Base-by-base conservation (phyloP, 2,113 vertebrate species). In the Colius striatus region DNA sequence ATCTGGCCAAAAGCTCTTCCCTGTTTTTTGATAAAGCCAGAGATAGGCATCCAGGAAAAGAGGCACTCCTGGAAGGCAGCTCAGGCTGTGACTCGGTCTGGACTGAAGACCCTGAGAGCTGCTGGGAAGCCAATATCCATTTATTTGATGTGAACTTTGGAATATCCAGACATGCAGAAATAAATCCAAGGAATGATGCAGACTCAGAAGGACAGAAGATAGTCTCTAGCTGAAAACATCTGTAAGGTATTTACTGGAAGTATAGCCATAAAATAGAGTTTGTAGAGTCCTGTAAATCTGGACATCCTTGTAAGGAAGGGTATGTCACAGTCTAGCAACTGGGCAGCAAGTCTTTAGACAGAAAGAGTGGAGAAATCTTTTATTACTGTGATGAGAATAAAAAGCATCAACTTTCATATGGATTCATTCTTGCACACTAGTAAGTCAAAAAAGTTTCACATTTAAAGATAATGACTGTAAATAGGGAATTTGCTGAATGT, bases 51-150 rank as follows among this genome's bases (percentile, higher is more conserved):
- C 20, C 13, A 9, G 27, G 74, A 53, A 88, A 76, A 17, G 13
- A 74, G 22, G 12, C 18, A 36, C 6, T 66, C 13, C 29, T 22
- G 45, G 45, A 73, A 34, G 27, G 32, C 34, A 63, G 71, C 58
- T 82, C 85, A 91, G 75, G 20, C 6, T 0, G 0, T 23, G 54
- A 10, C 57, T 92, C 0, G 0, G 3, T 50, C 58, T 65, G 47
- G 25, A 54, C 67, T 73, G 55, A 92, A 54, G 71, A 73, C 32
- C 38, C 1, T 2, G 51, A 62, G 26, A 30, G 29, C 50, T 54
- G 50, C 0, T 0, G 60, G 79, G 63, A 68, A 68, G 14, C 17
- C 45, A 45, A 47, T 61, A 45, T 68, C 6, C 6, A 50, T 63
- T 87, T 84, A 3, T 61, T 60, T 79, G 45, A 62, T 20, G 17